Conservation (phyloP, 1,140 invertebrate species). For the Musca vetustissima region DNA sequence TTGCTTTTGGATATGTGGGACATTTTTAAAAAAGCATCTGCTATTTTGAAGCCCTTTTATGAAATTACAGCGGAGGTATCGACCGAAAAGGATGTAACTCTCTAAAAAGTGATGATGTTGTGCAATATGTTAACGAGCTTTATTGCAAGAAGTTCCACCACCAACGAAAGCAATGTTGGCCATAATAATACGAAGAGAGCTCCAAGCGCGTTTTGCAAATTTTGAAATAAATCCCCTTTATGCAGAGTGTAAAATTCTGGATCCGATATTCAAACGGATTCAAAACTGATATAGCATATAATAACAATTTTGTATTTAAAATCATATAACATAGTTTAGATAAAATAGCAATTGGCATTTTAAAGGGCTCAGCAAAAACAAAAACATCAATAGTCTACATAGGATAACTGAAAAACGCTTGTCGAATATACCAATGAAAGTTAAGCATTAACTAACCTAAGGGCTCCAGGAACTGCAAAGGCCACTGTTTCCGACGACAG, state of each 20-base stretch:
- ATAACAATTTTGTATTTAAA: too few relatives aligned
- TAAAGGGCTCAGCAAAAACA: too few relatives aligned
- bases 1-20: not conserved
- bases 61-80: not conserved
- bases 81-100: not conserved
- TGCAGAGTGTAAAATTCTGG: not conserved
- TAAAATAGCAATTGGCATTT: too few relatives aligned
- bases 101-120: not conserved
- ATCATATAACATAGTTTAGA: too few relatives aligned
- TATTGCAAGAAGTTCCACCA: not conserved
- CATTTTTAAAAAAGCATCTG: not conserved
- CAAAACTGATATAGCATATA: not conserved
- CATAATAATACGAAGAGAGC: not conserved
- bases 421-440: too few relatives aligned
- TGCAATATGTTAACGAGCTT: not conserved
- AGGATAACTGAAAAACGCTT: too few relatives aligned
- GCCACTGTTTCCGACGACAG: not conserved
- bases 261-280: not conserved
- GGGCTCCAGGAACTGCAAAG: not conserved
- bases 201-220: not conserved
- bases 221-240: not conserved
- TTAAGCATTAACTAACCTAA: not conserved
- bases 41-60: not conserved
- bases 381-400: too few relatives aligned
- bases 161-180: not conserved